These are phyloP conservation scores for Lasioglossum vierecki DNA, from an alignment of 2,888 invertebrate genomes.

Conservation along the genomic window DNA sequence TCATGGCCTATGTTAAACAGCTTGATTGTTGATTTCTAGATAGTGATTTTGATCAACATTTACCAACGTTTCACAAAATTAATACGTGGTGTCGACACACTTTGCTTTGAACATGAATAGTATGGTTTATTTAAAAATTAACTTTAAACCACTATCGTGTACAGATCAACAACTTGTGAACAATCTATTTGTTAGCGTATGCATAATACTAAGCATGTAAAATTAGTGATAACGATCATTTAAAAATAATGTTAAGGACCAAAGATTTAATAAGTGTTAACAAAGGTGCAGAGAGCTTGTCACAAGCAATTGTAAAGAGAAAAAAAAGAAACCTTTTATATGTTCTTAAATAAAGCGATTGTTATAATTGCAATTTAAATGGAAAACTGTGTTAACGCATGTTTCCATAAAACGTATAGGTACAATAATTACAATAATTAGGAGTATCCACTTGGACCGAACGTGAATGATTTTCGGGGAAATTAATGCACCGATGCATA, in stretches of 20 bases:
- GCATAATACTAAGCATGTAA: conserved; percentile 59
- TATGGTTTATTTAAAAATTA: background rate
- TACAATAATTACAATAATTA: conserved; percentile 62
- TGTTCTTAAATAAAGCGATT: conserved; percentile 65
- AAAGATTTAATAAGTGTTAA: conserved; percentile 81
- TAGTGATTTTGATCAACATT: conserved; percentile 10
- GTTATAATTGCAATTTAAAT: conserved; percentile 51
- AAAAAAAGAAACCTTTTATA: conserved; percentile 65
- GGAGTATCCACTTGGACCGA: conserved; percentile 25
- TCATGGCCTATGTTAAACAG: conserved; percentile 34
- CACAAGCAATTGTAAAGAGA: conserved; percentile 69
- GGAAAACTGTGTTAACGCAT: conserved; percentile 31
- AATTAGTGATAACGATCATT: conserved; percentile 68
- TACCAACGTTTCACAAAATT: background rate
- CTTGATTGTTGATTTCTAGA: background rate
- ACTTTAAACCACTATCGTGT: conserved; percentile 22
- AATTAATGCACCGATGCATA: conserved; percentile 42
- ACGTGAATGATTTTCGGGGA: conserved; percentile 41
- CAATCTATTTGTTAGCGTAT: conserved; percentile 57
- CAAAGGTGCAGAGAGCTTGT: conserved; percentile 75
- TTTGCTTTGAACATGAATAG: background rate
- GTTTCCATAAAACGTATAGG: conserved; percentile 43
- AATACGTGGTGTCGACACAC: background rate
- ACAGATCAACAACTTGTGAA: conserved; percentile 41
- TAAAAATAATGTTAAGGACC: conserved; percentile 81